Evolutionary conservation across 1,140 invertebrate species (phyloP), one percentile per base, ranked within the genome.

Genomic region (Rhizoglyphus robini): DNA sequence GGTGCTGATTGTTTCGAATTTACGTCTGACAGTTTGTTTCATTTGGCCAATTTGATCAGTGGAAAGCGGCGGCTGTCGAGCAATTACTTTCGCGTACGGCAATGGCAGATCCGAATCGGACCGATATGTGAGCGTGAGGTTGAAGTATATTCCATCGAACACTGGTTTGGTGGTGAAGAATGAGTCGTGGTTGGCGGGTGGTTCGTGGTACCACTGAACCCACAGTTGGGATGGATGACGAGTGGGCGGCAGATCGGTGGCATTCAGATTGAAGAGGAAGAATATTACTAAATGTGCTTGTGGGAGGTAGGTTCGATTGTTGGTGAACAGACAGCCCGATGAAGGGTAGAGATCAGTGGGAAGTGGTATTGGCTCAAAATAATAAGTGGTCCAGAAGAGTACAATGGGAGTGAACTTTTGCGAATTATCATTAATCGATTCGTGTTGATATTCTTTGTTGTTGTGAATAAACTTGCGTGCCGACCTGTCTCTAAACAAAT

Each of bases 101-200:
- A 71, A 71, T 0, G 69, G 71, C 61, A 83, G 74, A 67, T 82
- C 80, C 2, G 81, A 81, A 71, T 82, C 76, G 18, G 73, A 69
- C 63, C 77, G 74, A 68, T 83, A 83, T 0, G 80, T 83, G 66
- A 80, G 75, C 1, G 82, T 83, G 80, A 79, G 81, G 70, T 85
- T 84, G 73, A 84, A 83, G 31, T 73, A 2, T 18, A 63, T 20
- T 15, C 31, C 25, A 64, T 66, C 29, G 3, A 60, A 18, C 4
- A 38, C 25, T 8, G 61, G 38, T 8, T 72, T 31, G 20, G 63
- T 15, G 15, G 64, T 32, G n/a, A n/a, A n/a, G n/a, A n/a, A n/a
- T n/a, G n/a, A n/a, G n/a, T n/a, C n/a, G 23, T 71, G 70, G 31
- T 72, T 58, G 8, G 48, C 47, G 3, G 71, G 71, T 29, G 70